Evolutionary conservation across 2,797 vertebrate species (phyloP).

Genomic region (Masticophis lateralis): DNA sequence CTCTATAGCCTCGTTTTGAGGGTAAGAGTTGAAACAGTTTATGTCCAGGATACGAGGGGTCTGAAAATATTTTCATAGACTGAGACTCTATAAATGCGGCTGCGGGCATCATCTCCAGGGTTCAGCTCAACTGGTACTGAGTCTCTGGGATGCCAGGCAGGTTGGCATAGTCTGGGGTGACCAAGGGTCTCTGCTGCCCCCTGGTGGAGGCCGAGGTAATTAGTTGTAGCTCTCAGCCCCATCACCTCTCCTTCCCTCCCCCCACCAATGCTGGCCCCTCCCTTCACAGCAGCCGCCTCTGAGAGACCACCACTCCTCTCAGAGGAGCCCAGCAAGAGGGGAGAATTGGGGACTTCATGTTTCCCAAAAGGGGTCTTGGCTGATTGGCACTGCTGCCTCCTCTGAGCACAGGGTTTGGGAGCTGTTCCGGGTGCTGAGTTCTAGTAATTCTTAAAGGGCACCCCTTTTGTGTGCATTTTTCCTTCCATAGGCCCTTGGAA

Average conservation of each 20-base stretch:
- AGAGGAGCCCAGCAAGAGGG: neutral
- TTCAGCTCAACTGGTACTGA: neutral
- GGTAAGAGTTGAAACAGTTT: too few relatives aligned
- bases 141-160: neutral
- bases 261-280: neutral
- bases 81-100: neutral
- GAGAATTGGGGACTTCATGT: rapidly evolving
- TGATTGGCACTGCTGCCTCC: neutral
- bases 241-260: neutral
- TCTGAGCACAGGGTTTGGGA: neutral
- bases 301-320: neutral
- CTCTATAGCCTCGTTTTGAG: too few relatives aligned
- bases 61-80: neutral
- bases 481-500: neutral
- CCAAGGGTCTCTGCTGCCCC: neutral
- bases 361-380: neutral
- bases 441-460: neutral
- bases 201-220: neutral
- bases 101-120: neutral
- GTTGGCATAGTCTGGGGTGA: neutral
- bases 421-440: neutral
- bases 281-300: neutral
- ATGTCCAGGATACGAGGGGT: too few relatives aligned
- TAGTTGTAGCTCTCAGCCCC: neutral
- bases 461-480: neutral